Evolutionary conservation across 2,113 vertebrate species (phyloP).

Genomic region (Psilopsiagon aymara): DNA sequence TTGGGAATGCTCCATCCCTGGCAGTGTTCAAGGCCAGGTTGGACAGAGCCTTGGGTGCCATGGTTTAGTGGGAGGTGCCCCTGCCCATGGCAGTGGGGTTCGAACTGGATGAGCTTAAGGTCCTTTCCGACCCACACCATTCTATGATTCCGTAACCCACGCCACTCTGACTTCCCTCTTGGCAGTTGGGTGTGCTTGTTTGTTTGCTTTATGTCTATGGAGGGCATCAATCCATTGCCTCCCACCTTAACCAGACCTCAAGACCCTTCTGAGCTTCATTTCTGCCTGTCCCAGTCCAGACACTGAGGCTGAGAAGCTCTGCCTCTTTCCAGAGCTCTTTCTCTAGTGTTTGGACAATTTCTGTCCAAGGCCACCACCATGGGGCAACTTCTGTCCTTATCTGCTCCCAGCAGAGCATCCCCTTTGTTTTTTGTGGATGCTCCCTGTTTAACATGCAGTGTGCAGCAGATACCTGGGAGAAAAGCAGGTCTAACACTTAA

Average conservation of each 20-base stretch:
- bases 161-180: neutral
- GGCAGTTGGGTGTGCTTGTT: neutral
- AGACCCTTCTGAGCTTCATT: neutral
- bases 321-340: neutral
- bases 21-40: no score
- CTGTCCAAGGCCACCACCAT: neutral
- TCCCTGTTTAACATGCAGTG: neutral
- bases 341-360: neutral
- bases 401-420: neutral
- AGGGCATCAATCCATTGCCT: accelerated
- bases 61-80: no score
- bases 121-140: neutral
- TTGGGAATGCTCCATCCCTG: no score
- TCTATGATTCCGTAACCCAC: neutral
- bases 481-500: neutral
- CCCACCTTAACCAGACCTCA: neutral
- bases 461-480: neutral
- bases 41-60: no score
- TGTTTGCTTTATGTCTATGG: neutral
- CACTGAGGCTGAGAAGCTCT: neutral
- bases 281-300: neutral
- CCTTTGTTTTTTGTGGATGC: neutral
- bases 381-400: neutral
- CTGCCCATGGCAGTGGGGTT: no score
- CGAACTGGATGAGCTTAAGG: neutral